Base-by-base conservation (phyloP, 2,113 vertebrate genomes). In the Gobius niger region DNA sequence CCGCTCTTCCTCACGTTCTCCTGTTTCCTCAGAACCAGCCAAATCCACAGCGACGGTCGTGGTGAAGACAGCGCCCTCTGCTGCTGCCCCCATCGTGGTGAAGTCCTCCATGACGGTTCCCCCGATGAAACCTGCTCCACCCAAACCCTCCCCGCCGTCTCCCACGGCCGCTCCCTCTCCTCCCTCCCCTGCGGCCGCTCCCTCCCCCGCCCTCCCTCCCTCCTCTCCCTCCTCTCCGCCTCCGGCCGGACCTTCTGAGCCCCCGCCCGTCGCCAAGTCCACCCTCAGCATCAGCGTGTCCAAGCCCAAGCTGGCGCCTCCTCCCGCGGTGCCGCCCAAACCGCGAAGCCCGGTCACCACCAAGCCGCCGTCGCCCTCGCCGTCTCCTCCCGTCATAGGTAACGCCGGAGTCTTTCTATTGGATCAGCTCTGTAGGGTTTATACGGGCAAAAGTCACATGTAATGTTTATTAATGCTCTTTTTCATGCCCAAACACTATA, bases 221-320 rank as follows among this genome's bases (percentile, higher is more conserved):
- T 34, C 84, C 7, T 15, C 59, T 54, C 47, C 70, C 80, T 72
- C 49, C 77, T 34, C 24, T 34, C 24, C 24, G 3, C 3, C 90
- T 73, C 81, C 83, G 0, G 61, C 77, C 47, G 56, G 24, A 0
- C 85, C 88, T 6, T 7, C 61, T 1, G 52, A 63, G 41, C 76
- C 84, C 0, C 46, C 75, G 19, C 63, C 82, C 24, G 93, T 92
- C 86, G 86, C 91, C 53, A 94, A 93, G 75, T 88, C 83, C 75
- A 91, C 90, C 9, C 74, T 94, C 4, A 94, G 83, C 79, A 92
- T 94, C 75, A 93, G 86, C 42, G 64, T 94, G 40, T 82, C 85
- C 77, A 90, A 89, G 81, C 85, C 83, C 54, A 93, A 89, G 76
- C 63, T 85, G 44, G 18, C 69, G 0, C 18, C 82, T 7, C 91